Base-by-base conservation (phyloP, 2,888 invertebrate genomes). In the Brassicogethes aeneus region DNA sequence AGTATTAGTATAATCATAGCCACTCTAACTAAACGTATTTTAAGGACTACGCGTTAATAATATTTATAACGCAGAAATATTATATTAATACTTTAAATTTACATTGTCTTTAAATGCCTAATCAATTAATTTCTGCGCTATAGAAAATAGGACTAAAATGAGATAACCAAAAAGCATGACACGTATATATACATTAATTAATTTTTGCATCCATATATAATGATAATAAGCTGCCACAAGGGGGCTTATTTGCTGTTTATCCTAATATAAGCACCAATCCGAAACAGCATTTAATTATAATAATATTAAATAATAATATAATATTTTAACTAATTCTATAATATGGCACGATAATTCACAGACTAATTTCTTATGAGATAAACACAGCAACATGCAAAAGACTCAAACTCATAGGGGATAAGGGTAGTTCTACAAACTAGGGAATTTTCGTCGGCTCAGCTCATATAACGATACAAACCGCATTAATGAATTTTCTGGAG, bases 261-360 rank as follows among this genome's bases (percentile, higher is more conserved):
- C n/a, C n/a, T n/a, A n/a, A 12, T 10, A 32, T 12, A 12, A 53
- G 54, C 53, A 55, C 55, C 55, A 45, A 12, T 53, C 34, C 39
- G 51, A 52, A 46, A 50, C 54, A 55, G 55, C 53, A n/a, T n/a
- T n/a, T n/a, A n/a, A n/a, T n/a, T n/a, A n/a, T n/a, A n/a, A n/a
- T n/a, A n/a, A n/a, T 49, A 17, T 31, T 14, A 8, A 23, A 3
- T 14, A 32, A 32, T 32, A 32, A 32, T 14, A 32, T 14, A 32
- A 3, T 32, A 3, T 32, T 10, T 3, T 13, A 32, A 3, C 12
- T 32, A 23, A 23, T 7, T 23, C 10, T 32, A 32, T 36, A 41
- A 45, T 47, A 45, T 58, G 57, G 58, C 59, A 51, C 53, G 36
- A 40, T 51, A 58, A 57, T 56, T 55, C 57, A 57, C 56, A 52